Conservation (phyloP, 1,140 invertebrate species). For the Drosophila oshimai region DNA sequence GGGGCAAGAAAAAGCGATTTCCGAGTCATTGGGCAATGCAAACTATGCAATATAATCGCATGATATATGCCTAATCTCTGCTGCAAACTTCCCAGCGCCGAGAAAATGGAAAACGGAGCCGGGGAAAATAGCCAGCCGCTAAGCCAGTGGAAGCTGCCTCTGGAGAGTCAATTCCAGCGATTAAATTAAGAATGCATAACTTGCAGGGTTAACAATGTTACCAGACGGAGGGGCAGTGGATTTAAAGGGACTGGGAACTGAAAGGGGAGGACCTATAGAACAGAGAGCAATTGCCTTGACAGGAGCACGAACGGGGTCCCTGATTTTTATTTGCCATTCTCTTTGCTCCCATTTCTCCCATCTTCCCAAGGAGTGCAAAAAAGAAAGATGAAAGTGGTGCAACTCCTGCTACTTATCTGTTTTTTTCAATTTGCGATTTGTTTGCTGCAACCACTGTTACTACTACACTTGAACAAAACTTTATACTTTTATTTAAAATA, state of each 20-base stretch:
- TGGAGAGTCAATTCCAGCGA: conserved; percentile 77
- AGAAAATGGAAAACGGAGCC: conserved; percentile 10
- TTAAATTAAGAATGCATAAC: conserved; percentile 82
- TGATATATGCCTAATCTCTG: conserved; percentile 79
- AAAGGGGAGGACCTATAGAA: conserved; percentile 6
- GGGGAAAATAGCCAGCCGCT: conserved; percentile 9
- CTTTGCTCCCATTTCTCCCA: conserved; percentile 26
- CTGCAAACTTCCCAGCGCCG: conserved; percentile 53
- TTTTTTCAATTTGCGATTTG: conserved; percentile 68
- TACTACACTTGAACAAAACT: too few relatives aligned
- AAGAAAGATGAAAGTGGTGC: background rate
- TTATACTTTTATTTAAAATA: too few relatives aligned
- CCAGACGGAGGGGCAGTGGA: background rate
- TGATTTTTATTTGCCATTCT: conserved; percentile 75
- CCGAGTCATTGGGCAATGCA: conserved; percentile 74
- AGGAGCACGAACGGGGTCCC: conserved; percentile 32
- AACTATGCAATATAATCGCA: conserved; percentile 79
- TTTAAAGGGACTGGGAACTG: background rate
- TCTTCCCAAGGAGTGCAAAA: background rate
- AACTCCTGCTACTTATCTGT: conserved; percentile 40
- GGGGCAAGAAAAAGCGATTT: conserved; percentile 40
- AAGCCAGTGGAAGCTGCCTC: conserved; percentile 49
- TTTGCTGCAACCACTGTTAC: conserved; percentile 35
- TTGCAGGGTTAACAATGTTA: conserved; percentile 73
- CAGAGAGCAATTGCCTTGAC: conserved; percentile 21